Evolutionary conservation across 2,797 vertebrate genomes (phyloP), one percentile per base, ranked within the genome.

Genomic region (Acipenser transmontanus): DNA sequence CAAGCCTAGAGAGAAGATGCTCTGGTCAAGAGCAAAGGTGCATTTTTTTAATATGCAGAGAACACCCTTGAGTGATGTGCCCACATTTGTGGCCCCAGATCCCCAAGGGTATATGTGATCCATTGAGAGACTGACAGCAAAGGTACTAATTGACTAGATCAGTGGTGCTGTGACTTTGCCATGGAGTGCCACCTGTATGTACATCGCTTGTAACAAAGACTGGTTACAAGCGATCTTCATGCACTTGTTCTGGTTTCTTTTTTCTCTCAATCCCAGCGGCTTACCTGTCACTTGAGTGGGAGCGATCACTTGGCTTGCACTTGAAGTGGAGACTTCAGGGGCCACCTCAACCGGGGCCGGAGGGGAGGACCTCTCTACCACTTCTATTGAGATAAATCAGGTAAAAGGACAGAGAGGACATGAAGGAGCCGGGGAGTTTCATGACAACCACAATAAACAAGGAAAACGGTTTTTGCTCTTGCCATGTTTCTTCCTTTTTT

Each of bases 281-380:
- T 78, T 78, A 98, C 97, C 97, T 80, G 93, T 92, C 70, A 93
- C 88, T 84, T 97, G 94, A 64, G 94, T 97, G 61, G 95, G 94
- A 47, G 93, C 93, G 61, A 98, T 95, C 78, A 92, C 92, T 85
- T 99, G 97, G 77, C 94, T 96, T 51, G 93, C 94, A 57, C 94
- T 96, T 0, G 93, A 92, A 1, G 87, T 86, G 14, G 89, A 92
- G 34, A 77, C 82, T 76, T 92, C 90, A 0, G 95, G 97, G 68
- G 92, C 91, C 71, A 99, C 82, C 78, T 92, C 93, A 50, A 97
- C 92, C 47, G 93, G 94, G 61, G 88, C 77, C 49, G 95, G 95
- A 60, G 97, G 95, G 49, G 95, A 98, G 9, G 84, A 92, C 83
- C 88, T 94, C 81, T 95, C 95, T 81, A 96, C 82, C 70, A 98